Evolutionary conservation across 23 tunicate genomes (phyloP).

Genomic region (Phallusia fumigata): DNA sequence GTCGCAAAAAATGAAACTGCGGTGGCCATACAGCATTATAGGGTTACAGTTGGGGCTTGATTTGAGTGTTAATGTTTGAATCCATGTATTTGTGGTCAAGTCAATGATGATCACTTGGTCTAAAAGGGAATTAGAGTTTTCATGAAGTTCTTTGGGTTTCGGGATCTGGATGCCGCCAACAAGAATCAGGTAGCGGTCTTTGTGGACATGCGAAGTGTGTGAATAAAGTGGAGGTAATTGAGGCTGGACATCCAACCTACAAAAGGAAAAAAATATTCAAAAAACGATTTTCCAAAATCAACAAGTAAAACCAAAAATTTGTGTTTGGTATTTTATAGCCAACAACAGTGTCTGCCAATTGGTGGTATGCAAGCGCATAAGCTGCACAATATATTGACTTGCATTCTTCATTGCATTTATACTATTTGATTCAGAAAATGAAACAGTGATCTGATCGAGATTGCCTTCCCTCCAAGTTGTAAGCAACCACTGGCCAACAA

Average conservation of each 20-base stretch:
- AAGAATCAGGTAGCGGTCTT: constrained; percentile 25
- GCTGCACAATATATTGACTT: too few species aligned
- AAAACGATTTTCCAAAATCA: neutral
- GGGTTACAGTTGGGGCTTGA: neutral
- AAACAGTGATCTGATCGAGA: too few species aligned
- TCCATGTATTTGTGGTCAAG: constrained; percentile 22
- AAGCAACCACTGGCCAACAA: too few species aligned
- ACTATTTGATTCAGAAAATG: too few species aligned
- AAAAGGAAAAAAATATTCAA: neutral
- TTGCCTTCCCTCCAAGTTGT: too few species aligned
- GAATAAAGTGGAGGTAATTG: constrained; percentile 43
- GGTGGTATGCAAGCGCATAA: too few species aligned
- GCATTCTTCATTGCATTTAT: too few species aligned
- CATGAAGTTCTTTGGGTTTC: neutral
- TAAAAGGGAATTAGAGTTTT: neutral
- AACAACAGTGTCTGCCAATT: too few species aligned
- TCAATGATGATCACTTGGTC: constrained; percentile 43
- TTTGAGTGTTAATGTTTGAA: constrained; percentile 16
- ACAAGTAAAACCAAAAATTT: neutral
- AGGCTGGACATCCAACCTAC: constrained; percentile 36
- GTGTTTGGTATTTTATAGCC: neutral
- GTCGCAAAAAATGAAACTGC: constrained; percentile 8
- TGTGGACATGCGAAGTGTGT: constrained; percentile 49
- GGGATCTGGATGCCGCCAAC: constrained; percentile 73
- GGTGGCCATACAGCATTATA: constrained; percentile 45